Percentiles rank a stretch among this genome's conserved stretches.
phyloP scores from a whole-genome alignment of 2,797 vertebrate species.

The Aeoliscus strigatus region DNA sequence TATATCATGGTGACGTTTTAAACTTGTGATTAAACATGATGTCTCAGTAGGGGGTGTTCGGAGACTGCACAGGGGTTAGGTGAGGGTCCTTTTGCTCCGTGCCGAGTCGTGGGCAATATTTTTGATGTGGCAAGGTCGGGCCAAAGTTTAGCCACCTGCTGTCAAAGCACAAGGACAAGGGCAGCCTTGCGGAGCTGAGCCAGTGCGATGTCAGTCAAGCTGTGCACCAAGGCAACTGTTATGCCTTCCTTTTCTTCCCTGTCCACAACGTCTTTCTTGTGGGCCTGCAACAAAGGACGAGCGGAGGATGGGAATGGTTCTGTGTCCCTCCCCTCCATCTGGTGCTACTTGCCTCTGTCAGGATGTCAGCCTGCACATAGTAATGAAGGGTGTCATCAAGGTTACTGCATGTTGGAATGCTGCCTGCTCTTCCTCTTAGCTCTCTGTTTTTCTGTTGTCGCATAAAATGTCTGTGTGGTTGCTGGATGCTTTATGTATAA shows the following conservation, averaged over 20 bases:
- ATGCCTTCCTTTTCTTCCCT: constrained; percentile 29
- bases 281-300: constrained; percentile 57
- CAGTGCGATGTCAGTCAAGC: constrained; percentile 61
- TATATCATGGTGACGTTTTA: constrained; percentile 19
- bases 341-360: constrained; percentile 73
- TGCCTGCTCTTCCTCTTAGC: constrained; percentile 44
- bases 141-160: constrained; percentile 58
- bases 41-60: constrained; percentile 30
- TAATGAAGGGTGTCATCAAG: constrained; percentile 82
- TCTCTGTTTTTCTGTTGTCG: constrained; percentile 28
- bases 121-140: constrained; percentile 62
- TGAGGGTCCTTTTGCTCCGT: constrained; percentile 28
- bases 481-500: not conserved
- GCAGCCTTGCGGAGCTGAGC: constrained; percentile 59
- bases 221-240: constrained; percentile 39
- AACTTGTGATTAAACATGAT: constrained; percentile 32
- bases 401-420: constrained; percentile 71
- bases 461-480: constrained; percentile 30
- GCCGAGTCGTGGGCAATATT: constrained; percentile 35
- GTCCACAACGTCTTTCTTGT: constrained; percentile 43
- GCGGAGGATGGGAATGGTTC: constrained; percentile 57
- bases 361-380: constrained; percentile 71
- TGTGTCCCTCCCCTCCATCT: constrained; percentile 77
- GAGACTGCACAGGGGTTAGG: constrained; percentile 16
- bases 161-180: constrained; percentile 73